Base-by-base conservation (phyloP, 2,797 vertebrate species). In the Eurystomus glaucurus region DNA sequence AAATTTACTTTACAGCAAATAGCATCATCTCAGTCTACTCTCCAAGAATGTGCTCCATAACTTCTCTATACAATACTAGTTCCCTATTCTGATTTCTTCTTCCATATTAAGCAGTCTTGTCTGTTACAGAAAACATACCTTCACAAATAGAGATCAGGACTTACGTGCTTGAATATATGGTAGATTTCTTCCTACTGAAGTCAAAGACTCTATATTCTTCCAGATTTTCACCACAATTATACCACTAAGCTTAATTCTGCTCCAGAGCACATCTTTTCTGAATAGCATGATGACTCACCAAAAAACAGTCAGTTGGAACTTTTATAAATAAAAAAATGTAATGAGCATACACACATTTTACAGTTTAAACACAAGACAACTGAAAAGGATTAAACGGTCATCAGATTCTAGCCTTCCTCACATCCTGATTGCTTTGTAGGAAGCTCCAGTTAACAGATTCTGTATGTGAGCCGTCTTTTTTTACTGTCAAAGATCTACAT, bases 151-250 rank as follows among this genome's bases (percentile, higher is more conserved):
- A 78, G 76, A 74, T 48, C 37, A 87, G 76, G 23, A 85, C 65
- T 93, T 72, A 28, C 0, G 0, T 45, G 6, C 13, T 28, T 70
- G 13, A 79, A 50, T 22, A 69, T 6, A 43, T 4, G 13, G 20
- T 48, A 79, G 14, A 46, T 55, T 57, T 9, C 58, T 74, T 70
- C 26, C 10, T 28, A 15, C 41, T 74, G 37, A 48, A 52, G 11
- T 62, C 10, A 82, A 90, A 83, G 39, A 61, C 2, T 26, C 2
- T 23, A 8, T 37, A 52, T 43, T 80, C 78, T 96, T 96, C 68
- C 78, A 96, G 50, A 55, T 87, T 93, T 90, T 97, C 75, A 88
- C 31, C 23, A 87, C 52, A 92, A 66, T 58, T 79, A 52, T 37
- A 69, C n/a, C 21, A 29, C 17, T 66, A 86, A 89, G n/a, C 70